phyloP scores from a whole-genome alignment of 2,797 vertebrate species.

The Sandelia bainsii region DNA sequence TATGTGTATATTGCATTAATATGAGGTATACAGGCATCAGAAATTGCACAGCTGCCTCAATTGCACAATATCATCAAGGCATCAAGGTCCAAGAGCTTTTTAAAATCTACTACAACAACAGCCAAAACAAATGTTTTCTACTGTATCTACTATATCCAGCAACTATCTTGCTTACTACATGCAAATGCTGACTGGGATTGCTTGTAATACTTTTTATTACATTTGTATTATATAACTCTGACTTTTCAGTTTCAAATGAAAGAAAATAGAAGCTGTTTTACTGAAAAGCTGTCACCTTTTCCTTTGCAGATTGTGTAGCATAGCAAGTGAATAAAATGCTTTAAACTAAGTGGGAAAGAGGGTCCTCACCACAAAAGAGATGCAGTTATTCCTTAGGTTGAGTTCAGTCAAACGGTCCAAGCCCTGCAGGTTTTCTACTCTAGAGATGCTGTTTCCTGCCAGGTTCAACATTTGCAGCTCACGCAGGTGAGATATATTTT shows the following conservation, averaged over 20 bases:
- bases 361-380: constrained; percentile 90
- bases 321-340: constrained; percentile 19
- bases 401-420: constrained; percentile 91
- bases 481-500: constrained; percentile 90
- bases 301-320: constrained; percentile 6
- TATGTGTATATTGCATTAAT: constrained; percentile 34
- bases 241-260: not conserved
- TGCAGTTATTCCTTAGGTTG: constrained; percentile 91
- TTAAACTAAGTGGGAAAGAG: constrained; percentile 26
- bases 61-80: not conserved
- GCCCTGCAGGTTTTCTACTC: constrained; percentile 90
- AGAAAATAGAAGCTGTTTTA: not conserved
- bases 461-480: constrained; percentile 92
- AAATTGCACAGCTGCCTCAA: constrained; percentile 15
- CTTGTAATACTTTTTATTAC: not conserved
- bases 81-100: not conserved
- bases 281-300: not conserved
- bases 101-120: not conserved
- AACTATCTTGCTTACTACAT: not conserved
- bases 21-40: not conserved
- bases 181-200: not conserved
- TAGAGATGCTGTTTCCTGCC: constrained; percentile 89
- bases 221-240: not conserved
- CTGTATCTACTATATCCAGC: not conserved
- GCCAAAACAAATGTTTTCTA: not conserved